Percentiles rank a stretch among this genome's conserved stretches.
These are phyloP conservation scores for Tetraneura akinire DNA, from an alignment of 1,140 invertebrate species.

Conservation along the genomic window DNA sequence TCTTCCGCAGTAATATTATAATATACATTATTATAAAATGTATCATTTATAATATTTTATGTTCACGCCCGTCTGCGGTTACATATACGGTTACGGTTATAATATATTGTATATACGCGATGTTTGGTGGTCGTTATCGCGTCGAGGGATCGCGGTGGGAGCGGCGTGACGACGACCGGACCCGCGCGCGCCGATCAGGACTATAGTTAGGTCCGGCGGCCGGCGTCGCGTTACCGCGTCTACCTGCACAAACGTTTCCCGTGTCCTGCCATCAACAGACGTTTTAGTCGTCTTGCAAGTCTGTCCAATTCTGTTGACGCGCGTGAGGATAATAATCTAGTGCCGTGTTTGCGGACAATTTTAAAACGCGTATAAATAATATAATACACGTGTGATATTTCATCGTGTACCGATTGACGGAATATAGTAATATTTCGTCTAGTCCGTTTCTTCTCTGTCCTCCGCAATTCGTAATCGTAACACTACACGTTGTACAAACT, in stretches of 20 bases:
- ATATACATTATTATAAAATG: not conserved
- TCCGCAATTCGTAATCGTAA: too few species aligned
- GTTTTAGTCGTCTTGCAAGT: not conserved
- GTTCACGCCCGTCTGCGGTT: not conserved
- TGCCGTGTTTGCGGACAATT: too few species aligned
- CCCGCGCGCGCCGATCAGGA: not conserved
- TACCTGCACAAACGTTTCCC: conserved; percentile 47
- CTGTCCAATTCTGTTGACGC: not conserved
- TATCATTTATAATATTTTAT: not conserved
- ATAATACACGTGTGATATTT: too few species aligned
- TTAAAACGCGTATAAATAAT: too few species aligned
- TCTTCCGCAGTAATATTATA: too few species aligned
- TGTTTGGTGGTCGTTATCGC: not conserved
- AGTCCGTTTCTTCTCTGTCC: too few species aligned
- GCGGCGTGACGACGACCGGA: not conserved
- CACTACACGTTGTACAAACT: too few species aligned
- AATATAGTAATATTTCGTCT: too few species aligned
- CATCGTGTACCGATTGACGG: too few species aligned
- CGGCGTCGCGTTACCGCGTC: conserved; percentile 1
- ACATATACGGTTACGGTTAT: not conserved
- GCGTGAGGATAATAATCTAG: too few species aligned
- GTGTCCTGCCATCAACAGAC: conserved; percentile 2
- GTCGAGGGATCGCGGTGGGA: not conserved
- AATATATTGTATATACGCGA: not conserved
- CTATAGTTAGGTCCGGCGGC: too few species aligned